Base-by-base conservation (phyloP, 2,113 vertebrate species). In the Dasyornis broadbenti region DNA sequence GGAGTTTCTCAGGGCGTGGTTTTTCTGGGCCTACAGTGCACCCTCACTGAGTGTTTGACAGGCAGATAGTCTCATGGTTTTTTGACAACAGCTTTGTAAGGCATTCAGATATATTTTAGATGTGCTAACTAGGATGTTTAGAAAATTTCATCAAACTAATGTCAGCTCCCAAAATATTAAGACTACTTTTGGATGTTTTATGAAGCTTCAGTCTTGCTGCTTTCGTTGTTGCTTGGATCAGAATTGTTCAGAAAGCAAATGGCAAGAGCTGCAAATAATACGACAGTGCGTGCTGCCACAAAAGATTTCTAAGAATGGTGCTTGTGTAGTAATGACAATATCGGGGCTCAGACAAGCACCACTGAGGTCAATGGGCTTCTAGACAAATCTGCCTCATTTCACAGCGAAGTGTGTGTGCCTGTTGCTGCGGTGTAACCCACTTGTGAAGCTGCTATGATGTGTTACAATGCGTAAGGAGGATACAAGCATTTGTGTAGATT, bases 321-420 rank as follows among this genome's bases (percentile, higher is more conserved):
- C 13, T 65, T 31, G 50, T 20, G 11, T 75, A 37, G 20, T 42
- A 31, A 42, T 0, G 4, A 53, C 24, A 40, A 8, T 27, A 28
- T 3, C 3, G 1, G 39, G 35, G 9, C 30, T 78, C 12, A 3
- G 33, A 49, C 3, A 2, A 31, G 45, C n/a, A 27, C 24, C 8
- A 16, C 2, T 45, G 35, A 69, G 14, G 21, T 39, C 47, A 82
- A 0, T 42, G 35, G 31, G 35, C 26, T 77, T 52, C 44, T 50
- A 33, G 49, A 53, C n/a, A 86, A 89, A 66, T 61, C 56, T 73
- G 19, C 8, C 16, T 66, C 9, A 15, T n/a, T 49, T 73, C 22
- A 35, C 11, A 57, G 24, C 10, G 60, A 56, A 86, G 31, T 13
- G 6, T 73, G 18, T 49, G 77, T 86, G 33, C 15, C 22, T 40